Base-by-base conservation (phyloP, 2,113 vertebrate genomes). In the Benitochromis conjunctus region DNA sequence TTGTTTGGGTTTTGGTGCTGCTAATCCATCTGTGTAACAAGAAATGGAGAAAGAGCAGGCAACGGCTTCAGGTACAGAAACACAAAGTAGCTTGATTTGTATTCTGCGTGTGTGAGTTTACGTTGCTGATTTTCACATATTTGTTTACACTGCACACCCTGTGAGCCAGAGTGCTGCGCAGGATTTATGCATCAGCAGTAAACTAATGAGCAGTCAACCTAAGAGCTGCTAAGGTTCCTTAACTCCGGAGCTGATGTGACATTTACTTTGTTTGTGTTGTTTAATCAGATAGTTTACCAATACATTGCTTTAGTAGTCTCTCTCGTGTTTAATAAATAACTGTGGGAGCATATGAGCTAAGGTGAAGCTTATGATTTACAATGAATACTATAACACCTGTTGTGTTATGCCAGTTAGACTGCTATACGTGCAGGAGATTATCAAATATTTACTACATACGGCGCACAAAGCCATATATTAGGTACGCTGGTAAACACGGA, bases 191-290 rank as follows among this genome's bases (percentile, higher is more conserved):
- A 51, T 80, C 41, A 29, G 55, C 26, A 38, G 38, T 53, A 60
- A 84, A 86, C 78, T 80, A 90, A 88, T 82, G 83, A 86, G 82
- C 38, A 83, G 56, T 6, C 24, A 48, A 13, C 78, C 57, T 21
- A 19, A n/a, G 54, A 71, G 60, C 79, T 78, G n/a, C 76, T 24
- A 14, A 1, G 8, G 14, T 46, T 58, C 16, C 58, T 12, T 31
- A 38, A 55, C 82, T 46, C 51, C 16, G 0, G 3, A 86, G 64
- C 29, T 38, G 19, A 56, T 76, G 64, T 84, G 69, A 85, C 85
- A 79, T 76, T 62, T 55, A 41, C 54, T 79, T 38, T 77, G 55
- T 79, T 76, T 58, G 58, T 78, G 57, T 41, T 82, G 24, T 77
- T 56, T 66, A 26, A 78, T 88, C 62, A 86, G 69, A 85, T 84